Percentiles rank a stretch among this genome's conserved stretches.
These are phyloP conservation scores for Argynnis bischoffii DNA, from an alignment of 2,888 invertebrate genomes.

Conservation along the genomic window DNA sequence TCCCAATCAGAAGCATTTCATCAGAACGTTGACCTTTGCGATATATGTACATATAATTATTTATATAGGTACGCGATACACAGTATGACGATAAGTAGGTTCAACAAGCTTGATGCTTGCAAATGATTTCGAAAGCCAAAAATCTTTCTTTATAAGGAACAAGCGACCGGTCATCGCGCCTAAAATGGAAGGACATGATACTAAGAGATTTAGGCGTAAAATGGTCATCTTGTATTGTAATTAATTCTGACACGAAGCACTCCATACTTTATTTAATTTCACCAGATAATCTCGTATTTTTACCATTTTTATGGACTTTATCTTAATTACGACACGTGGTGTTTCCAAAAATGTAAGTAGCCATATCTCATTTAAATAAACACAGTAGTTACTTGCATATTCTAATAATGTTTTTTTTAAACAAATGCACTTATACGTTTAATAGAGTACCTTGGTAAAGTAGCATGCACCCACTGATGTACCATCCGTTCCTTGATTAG, in stretches of 20 bases:
- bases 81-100: conserved; percentile 32
- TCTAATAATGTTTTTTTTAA: too few relatives aligned
- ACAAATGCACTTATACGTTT: too few relatives aligned
- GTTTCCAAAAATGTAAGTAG: too few relatives aligned
- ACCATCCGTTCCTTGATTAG: too few relatives aligned
- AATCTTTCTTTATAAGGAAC: conserved; percentile 61
- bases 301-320: conserved; percentile 12
- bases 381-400: too few relatives aligned
- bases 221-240: conserved; percentile 64
- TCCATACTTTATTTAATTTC: conserved; percentile 24
- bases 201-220: conserved; percentile 66
- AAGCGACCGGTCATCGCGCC: conserved; percentile 61
- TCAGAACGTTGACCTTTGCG: conserved; percentile 23
- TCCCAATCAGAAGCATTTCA: conserved; percentile 1
- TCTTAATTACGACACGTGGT: conserved; percentile 4
- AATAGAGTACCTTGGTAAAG: too few relatives aligned
- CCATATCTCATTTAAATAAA: too few relatives aligned
- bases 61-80: conserved; percentile 5
- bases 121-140: conserved; percentile 76
- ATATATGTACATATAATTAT: neutral
- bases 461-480: too few relatives aligned
- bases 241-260: conserved; percentile 60
- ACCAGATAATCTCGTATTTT: conserved; percentile 17
- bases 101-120: conserved; percentile 46
- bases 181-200: conserved; percentile 64